Evolutionary conservation across 2,113 vertebrate genomes (phyloP).

Genomic region (Myrmecobius fasciatus): DNA sequence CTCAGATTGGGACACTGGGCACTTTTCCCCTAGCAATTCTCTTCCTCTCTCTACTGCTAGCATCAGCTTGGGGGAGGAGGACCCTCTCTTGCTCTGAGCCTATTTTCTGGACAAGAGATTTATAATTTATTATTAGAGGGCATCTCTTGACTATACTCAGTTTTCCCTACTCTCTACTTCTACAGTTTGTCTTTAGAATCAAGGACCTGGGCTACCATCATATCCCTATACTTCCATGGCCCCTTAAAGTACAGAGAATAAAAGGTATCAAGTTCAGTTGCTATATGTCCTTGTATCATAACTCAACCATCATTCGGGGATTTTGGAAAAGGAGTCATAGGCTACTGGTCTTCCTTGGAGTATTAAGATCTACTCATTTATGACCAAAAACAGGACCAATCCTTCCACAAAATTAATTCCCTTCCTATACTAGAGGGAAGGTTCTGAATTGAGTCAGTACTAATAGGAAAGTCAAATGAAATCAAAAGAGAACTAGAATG

Average conservation of each 20-base stretch:
- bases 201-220: not conserved
- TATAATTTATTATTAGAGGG: not conserved
- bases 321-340: not conserved
- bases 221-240: not conserved
- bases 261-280: not conserved
- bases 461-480: not conserved
- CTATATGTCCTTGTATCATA: not conserved
- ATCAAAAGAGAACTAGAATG: fast-evolving
- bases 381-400: too few relatives aligned
- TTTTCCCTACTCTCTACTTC: not conserved
- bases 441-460: not conserved
- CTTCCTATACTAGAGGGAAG: not conserved
- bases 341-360: not conserved
- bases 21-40: conserved; percentile 16
- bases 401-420: not conserved
- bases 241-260: not conserved
- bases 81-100: not conserved
- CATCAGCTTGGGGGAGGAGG: not conserved
- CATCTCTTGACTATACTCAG: not conserved
- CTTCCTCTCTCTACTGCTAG: conserved; percentile 49
- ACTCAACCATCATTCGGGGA: not conserved
- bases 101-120: not conserved
- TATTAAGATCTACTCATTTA: not conserved
- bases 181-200: not conserved
- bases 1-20: conserved; percentile 47